A percentile compares a stretch with the other conserved stretches of the same genome.
Conservation (phyloP, 1,140 invertebrate genomes). For the Bombus vancouverensis region DNA sequence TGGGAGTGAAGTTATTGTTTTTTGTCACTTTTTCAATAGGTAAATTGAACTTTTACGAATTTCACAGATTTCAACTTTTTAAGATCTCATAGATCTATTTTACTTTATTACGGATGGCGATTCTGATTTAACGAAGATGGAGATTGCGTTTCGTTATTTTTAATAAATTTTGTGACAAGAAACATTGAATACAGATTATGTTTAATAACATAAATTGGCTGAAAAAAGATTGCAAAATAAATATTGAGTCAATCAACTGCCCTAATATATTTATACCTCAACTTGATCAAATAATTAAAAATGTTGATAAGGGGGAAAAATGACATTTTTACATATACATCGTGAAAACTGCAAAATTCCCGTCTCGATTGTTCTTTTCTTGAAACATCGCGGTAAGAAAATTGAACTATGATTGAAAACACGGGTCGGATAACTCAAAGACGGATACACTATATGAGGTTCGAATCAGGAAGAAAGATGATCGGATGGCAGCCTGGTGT, state of each 20-base stretch:
- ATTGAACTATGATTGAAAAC: not conserved
- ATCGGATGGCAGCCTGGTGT: conserved; percentile 27
- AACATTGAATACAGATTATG: not conserved
- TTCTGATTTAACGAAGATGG: not conserved
- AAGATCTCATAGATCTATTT: not conserved
- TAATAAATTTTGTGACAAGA: not conserved
- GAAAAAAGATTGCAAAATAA: not conserved
- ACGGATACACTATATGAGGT: not conserved
- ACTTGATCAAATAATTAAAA: not conserved
- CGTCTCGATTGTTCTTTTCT: not conserved
- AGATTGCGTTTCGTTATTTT: too few relatives aligned
- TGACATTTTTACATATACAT: too few relatives aligned
- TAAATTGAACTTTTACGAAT: too few relatives aligned
- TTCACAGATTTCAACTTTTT: too few relatives aligned
- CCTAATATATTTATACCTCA: not conserved
- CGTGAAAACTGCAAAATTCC: not conserved
- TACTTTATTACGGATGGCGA: not conserved
- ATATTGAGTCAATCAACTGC: not conserved
- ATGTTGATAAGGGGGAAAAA: not conserved
- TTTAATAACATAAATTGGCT: not conserved
- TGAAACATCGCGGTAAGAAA: not conserved
- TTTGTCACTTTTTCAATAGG: too few relatives aligned
- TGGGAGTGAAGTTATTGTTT: not conserved
- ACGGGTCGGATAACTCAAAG: not conserved
- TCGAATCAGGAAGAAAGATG: conserved; percentile 1